Evolutionary conservation across 1,140 invertebrate species (phyloP).

Genomic region (Planococcus citri): DNA sequence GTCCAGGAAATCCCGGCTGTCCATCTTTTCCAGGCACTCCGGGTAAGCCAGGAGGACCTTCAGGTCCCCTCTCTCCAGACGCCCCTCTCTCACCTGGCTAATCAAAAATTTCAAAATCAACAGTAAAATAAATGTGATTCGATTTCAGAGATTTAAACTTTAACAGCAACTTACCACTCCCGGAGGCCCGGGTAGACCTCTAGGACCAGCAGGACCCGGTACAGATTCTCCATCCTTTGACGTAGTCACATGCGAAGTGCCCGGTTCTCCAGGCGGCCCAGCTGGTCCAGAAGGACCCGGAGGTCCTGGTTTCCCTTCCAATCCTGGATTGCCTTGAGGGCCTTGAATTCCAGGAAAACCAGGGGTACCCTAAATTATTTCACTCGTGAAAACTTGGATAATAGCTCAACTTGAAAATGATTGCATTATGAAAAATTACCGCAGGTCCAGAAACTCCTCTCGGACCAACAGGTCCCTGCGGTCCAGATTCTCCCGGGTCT

Average conservation of each 20-base stretch:
- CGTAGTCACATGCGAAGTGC: background rate
- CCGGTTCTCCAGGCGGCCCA: slow-evolving; percentile 32
- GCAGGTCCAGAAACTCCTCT: slow-evolving; percentile 35
- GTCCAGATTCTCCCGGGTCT: slow-evolving; percentile 27
- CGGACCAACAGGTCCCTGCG: slow-evolving; percentile 34
- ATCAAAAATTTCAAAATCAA: too few species aligned
- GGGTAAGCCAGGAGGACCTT: slow-evolving; percentile 33
- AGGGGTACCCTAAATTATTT: slow-evolving; percentile 12
- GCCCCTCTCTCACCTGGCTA: slow-evolving; percentile 41
- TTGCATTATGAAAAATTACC: slow-evolving; percentile 29
- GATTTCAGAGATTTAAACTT: background rate
- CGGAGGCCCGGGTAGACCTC: slow-evolving; percentile 35
- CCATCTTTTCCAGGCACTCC: slow-evolving; percentile 31
- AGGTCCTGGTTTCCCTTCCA: slow-evolving; percentile 31
- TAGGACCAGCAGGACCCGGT: slow-evolving; percentile 30
- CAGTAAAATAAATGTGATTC: background rate
- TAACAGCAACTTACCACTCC: slow-evolving; percentile 33
- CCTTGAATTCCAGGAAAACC: slow-evolving; percentile 29
- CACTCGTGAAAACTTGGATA: too few species aligned
- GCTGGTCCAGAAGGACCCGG: slow-evolving; percentile 37
- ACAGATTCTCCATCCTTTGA: slow-evolving; percentile 15
- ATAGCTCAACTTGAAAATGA: background rate
- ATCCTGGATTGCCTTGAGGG: slow-evolving; percentile 27
- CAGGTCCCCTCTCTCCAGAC: slow-evolving; percentile 38
- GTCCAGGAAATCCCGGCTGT: slow-evolving; percentile 34